Evolutionary conservation across 2,113 vertebrate species (phyloP), one percentile per base, ranked within the genome.

Genomic region (Vulpes vulpes): DNA sequence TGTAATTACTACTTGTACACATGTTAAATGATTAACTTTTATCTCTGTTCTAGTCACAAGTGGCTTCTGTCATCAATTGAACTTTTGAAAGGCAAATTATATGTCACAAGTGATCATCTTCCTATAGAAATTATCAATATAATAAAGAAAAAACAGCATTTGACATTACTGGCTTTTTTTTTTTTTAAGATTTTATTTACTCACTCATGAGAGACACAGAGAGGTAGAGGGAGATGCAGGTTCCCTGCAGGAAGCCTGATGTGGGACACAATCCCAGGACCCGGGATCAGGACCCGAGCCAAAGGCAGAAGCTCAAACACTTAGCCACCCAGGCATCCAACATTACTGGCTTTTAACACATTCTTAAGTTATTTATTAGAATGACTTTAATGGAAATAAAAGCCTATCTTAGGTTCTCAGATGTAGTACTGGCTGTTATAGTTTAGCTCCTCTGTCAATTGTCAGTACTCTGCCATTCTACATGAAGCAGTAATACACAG

Each of bases 61-160:
- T 49, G 11, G 49, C 14, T 93, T 87, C 69, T 83, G 90, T 85
- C 23, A 71, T 60, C 53, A 90, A 82, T 35, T 30, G 94, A 89
- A 88, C 17, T 65, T 82, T 22, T 82, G 15, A 89, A 94, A 94
- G 55, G 12, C 43, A 94, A 84, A 55, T 88, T 88, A 53, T 89
- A 43, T 62, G 57, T 60, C 10, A 78, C 5, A 91, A 93, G 89
- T 87, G 23, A 83, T 10, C 27, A 12, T 55, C 7, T 59, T 71
- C 32, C 89, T 78, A 93, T 0, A 78, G 27, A 71, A 96, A 80
- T 81, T 17, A 95, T 22, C 49, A 30, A 62, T 73, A 62, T 81
- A 23, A 81, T 87, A 80, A 94, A 94, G 17, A 91, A 95, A 81
- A 95, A 90, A 62, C 1, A 91, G 23, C 30, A 91, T 53, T 94